Conservation (phyloP, 37 sponge, comb jelly and placozoan genomes). For the Cliona cf. orientalis region DNA sequence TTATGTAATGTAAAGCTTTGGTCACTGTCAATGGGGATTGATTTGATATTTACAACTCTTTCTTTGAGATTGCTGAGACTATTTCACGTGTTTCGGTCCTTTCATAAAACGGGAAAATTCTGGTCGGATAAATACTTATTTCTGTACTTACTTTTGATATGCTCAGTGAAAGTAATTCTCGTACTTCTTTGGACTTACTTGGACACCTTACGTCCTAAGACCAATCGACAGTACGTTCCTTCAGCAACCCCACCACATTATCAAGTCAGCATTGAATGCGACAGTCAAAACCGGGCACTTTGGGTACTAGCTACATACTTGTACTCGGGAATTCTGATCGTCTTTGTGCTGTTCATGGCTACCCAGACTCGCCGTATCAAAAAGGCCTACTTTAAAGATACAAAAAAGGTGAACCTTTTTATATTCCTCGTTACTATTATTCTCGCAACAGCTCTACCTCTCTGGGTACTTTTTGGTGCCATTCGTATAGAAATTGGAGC, state of each 20-base stretch:
- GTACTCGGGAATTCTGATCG: background rate
- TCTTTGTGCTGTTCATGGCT: conserved; percentile 16
- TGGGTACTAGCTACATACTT: too few species aligned
- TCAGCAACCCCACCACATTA: too few species aligned
- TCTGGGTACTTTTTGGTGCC: too few species aligned
- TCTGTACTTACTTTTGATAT: conserved; percentile 2
- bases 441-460: too few species aligned
- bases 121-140: conserved; percentile 16
- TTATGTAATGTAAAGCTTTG: conserved; percentile 18
- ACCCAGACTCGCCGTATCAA: conserved; percentile 21
- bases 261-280: too few species aligned
- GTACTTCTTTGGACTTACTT: too few species aligned
- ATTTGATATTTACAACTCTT: conserved; percentile 9
- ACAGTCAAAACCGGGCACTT: too few species aligned
- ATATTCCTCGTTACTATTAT: too few species aligned
- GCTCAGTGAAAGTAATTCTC: background rate
- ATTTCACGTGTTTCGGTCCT: background rate
- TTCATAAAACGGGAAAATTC: background rate
- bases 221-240: too few species aligned
- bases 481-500: too few species aligned
- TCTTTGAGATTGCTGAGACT: conserved; percentile 5
- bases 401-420: conserved; percentile 25
- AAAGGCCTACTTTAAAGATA: conserved; percentile 26
- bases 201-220: too few species aligned
- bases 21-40: background rate